These are phyloP conservation scores for Zophobas atratus DNA, from an alignment of 1,140 invertebrate species.

Conservation along the genomic window DNA sequence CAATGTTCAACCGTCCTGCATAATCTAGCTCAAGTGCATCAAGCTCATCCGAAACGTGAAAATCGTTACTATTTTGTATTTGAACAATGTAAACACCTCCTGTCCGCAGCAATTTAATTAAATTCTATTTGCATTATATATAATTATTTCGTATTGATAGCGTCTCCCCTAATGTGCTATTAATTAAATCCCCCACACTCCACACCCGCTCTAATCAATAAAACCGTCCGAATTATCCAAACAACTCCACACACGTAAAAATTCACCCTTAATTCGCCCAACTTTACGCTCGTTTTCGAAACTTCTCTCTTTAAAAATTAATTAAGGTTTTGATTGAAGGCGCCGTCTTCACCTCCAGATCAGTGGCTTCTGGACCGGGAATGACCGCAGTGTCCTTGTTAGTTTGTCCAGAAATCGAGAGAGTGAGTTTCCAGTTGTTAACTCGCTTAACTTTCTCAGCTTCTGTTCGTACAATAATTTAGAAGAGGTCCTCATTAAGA, in stretches of 20 bases:
- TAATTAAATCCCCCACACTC: constrained; percentile 40
- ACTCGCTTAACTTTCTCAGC: constrained; percentile 26
- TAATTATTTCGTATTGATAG: constrained; percentile 43
- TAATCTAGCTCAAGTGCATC: not conserved
- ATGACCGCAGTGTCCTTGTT: constrained; percentile 34
- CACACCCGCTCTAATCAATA: constrained; percentile 28
- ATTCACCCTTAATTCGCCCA: not conserved
- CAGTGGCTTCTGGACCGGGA: constrained; percentile 23
- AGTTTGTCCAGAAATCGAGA: constrained; percentile 11
- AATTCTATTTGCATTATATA: constrained; percentile 43
- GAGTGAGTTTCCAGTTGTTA: constrained; percentile 10
- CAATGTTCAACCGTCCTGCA: constrained; percentile 3
- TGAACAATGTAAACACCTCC: no score
- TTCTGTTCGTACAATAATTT: constrained; percentile 34
- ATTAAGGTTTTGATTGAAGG: constrained; percentile 43
- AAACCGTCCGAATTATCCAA: constrained; percentile 28
- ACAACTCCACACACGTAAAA: constrained; percentile 32
- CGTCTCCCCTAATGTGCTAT: constrained; percentile 38
- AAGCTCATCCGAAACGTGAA: not conserved
- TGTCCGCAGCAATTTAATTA: constrained; percentile 27
- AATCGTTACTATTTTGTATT: no score
- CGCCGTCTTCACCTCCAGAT: constrained; percentile 19
- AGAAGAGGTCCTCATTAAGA: constrained; percentile 34
- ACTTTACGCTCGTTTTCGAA: not conserved
- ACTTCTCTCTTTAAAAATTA: constrained; percentile 40